Evolutionary conservation across 2,888 invertebrate genomes (phyloP).

Genomic region (Lasioglossum malachurum): DNA sequence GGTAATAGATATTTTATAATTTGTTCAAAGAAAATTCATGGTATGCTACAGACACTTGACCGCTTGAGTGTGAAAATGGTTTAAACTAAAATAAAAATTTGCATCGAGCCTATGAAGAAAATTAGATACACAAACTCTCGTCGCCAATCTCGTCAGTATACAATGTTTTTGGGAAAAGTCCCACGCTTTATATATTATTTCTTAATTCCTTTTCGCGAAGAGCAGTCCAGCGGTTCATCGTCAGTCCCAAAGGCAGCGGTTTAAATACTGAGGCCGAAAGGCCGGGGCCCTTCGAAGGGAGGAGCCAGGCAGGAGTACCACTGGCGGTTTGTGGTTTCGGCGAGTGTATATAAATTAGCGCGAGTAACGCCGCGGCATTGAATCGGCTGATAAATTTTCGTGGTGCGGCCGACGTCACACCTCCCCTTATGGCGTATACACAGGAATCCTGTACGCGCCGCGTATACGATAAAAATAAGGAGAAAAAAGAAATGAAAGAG

Average conservation of each 20-base stretch:
- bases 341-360: conserved; percentile 71
- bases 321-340: conserved; percentile 65
- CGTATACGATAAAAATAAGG: conserved; percentile 43
- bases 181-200: background rate
- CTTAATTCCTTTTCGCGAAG: background rate
- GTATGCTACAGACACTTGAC: too few relatives aligned
- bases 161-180: background rate
- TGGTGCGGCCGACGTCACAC: conserved; percentile 67
- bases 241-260: background rate
- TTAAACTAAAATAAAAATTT: background rate
- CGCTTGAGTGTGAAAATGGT: background rate
- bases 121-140: conserved; percentile 19
- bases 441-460: conserved; percentile 58
- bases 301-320: conserved; percentile 46
- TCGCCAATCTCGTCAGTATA: background rate
- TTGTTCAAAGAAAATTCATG: too few relatives aligned
- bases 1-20: too few relatives aligned
- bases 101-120: background rate
- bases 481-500: conserved; percentile 29
- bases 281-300: background rate
- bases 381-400: conserved; percentile 71
- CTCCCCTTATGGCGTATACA: conserved; percentile 60
- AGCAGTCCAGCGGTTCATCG: conserved; percentile 26
- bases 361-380: conserved; percentile 69
- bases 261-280: background rate